A percentile compares a stretch with the other conserved stretches of the same genome.
These are phyloP conservation scores for Neogobius melanostomus DNA, from an alignment of 2,113 vertebrate genomes.

Conservation along the genomic window DNA sequence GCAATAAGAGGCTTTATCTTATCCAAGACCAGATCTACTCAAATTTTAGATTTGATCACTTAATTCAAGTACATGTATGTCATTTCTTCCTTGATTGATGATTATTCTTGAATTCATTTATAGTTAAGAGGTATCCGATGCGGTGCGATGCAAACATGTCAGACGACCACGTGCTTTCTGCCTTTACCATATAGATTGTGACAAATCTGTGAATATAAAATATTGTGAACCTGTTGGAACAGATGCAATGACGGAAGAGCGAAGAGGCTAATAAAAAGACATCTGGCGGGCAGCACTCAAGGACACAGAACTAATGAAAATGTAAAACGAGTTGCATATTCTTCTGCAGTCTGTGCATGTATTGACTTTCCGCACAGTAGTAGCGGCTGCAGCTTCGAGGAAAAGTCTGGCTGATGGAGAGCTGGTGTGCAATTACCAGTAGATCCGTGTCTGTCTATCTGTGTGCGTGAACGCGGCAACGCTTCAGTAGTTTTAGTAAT, in stretches of 20 bases:
- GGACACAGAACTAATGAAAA: constrained; percentile 47
- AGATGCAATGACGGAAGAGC: constrained; percentile 25
- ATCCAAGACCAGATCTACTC: too few species aligned
- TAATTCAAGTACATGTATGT: too few species aligned
- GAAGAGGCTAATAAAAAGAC: constrained; percentile 38
- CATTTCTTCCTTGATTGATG: too few species aligned
- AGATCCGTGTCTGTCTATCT: constrained; percentile 36
- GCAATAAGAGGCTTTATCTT: too few species aligned
- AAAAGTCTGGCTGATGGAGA: constrained; percentile 35
- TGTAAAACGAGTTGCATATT: constrained; percentile 34
- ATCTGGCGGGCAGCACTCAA: constrained; percentile 37
- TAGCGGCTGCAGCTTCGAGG: constrained; percentile 19
- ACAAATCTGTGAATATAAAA: constrained; percentile 5
- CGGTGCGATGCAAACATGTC: background rate
- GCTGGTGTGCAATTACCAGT: constrained; percentile 43
- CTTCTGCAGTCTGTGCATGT: constrained; percentile 24
- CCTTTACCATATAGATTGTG: background rate
- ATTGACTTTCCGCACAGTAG: constrained; percentile 27
- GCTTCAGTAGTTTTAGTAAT: constrained; percentile 60
- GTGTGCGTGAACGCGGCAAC: constrained; percentile 31
- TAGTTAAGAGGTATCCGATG: background rate
- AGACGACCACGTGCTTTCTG: background rate
- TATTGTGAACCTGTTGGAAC: background rate
- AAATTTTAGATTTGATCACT: too few species aligned
- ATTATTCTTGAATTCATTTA: too few species aligned